A percentile compares a stretch with the other conserved stretches of the same genome.
Evolutionary conservation across 2,797 vertebrate genomes (phyloP).

Genomic region (Triplophysa yarkandensis): DNA sequence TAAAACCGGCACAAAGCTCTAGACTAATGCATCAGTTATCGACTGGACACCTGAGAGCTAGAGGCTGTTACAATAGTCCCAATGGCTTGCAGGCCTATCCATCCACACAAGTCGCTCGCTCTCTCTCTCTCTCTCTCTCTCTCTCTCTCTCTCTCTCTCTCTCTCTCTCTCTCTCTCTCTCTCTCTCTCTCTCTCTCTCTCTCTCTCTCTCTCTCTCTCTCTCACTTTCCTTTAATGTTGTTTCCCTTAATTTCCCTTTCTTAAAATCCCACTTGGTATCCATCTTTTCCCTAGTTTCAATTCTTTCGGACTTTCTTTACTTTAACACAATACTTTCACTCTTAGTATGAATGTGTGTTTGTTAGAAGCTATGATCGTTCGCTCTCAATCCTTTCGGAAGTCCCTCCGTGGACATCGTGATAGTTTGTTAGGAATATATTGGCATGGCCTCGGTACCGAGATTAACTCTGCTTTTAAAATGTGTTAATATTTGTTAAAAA

Average conservation of each 20-base stretch:
- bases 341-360: constrained; percentile 49
- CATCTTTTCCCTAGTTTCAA: constrained; percentile 18
- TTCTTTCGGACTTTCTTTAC: constrained; percentile 39
- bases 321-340: constrained; percentile 52
- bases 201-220: constrained; percentile 26
- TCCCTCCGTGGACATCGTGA: constrained; percentile 68
- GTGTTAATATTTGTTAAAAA: background rate
- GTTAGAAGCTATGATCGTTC: constrained; percentile 61
- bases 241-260: constrained; percentile 46
- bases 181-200: background rate
- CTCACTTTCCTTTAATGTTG: constrained; percentile 31
- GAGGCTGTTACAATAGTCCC: constrained; percentile 71
- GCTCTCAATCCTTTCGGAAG: constrained; percentile 63
- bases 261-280: background rate
- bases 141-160: constrained; percentile 21
- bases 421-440: constrained; percentile 59
- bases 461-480: constrained; percentile 14
- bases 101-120: constrained; percentile 60
- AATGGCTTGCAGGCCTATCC: constrained; percentile 64
- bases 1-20: constrained; percentile 75
- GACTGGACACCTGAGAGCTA: constrained; percentile 81
- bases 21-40: constrained; percentile 84
- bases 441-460: constrained; percentile 12
- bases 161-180: constrained; percentile 2
- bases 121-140: constrained; percentile 36